A percentile compares a stretch with the other conserved stretches of the same genome.
phyloP scores from a whole-genome alignment of 92 coral and sea anemone species.

The Heliopora coerulea region DNA sequence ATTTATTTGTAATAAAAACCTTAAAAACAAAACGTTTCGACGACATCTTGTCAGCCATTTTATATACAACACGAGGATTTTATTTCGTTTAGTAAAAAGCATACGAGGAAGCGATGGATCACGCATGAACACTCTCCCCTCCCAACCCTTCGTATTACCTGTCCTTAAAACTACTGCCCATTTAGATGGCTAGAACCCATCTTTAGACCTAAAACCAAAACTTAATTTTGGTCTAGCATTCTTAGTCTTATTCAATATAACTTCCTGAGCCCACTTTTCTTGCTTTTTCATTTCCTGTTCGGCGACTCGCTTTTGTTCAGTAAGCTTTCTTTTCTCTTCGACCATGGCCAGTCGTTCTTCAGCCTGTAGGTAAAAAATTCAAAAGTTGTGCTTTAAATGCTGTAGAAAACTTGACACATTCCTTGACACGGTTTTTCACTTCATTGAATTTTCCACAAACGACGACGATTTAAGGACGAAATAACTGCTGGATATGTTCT shows the following conservation, averaged over 20 bases:
- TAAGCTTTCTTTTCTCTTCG: slow-evolving; percentile 77
- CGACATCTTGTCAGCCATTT: no score
- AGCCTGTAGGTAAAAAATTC: slow-evolving; percentile 55
- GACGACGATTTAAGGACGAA: background rate
- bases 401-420: background rate
- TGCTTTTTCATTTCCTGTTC: slow-evolving; percentile 93
- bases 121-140: no score
- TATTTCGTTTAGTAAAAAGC: no score
- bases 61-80: no score
- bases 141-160: background rate
- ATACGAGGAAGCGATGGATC: no score
- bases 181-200: slow-evolving; percentile 30
- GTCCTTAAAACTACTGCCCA: slow-evolving; percentile 3
- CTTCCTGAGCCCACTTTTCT: slow-evolving; percentile 89
- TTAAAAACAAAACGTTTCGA: no score
- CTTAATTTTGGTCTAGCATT: slow-evolving; percentile 81
- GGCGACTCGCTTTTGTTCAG: slow-evolving; percentile 74
- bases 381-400: background rate
- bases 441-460: background rate
- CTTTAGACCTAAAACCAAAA: slow-evolving; percentile 83
- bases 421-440: background rate
- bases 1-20: no score
- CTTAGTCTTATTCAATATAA: slow-evolving; percentile 88
- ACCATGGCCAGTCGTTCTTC: slow-evolving; percentile 96
- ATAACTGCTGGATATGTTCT: no score